Evolutionary conservation across 1,140 invertebrate genomes (phyloP).

Genomic region (Bradysia coprophila): DNA sequence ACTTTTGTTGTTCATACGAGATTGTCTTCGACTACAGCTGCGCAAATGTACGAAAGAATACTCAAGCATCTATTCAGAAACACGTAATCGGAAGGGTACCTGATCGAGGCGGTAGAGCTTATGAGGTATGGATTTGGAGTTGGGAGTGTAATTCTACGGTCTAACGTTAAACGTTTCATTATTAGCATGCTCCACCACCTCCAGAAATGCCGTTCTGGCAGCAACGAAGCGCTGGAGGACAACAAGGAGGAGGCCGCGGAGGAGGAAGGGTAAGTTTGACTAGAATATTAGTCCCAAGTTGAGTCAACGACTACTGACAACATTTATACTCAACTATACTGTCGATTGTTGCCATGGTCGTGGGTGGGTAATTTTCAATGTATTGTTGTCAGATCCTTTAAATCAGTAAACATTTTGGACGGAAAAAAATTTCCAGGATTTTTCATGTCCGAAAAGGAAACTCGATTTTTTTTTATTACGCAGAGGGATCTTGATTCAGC

Average conservation of each 20-base stretch:
- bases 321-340: too few species aligned
- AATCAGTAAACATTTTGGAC: too few species aligned
- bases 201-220: slow-evolving; percentile 92
- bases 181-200: slow-evolving; percentile 72
- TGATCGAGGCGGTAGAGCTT: slow-evolving; percentile 75
- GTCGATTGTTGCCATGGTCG: slow-evolving; percentile 10
- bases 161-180: too few species aligned
- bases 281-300: slow-evolving; percentile 14
- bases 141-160: too few species aligned
- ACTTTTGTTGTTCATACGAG: too few species aligned
- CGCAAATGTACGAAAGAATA: slow-evolving; percentile 58
- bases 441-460: not conserved
- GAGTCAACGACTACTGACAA: too few species aligned
- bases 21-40: too few species aligned
- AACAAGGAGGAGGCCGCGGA: slow-evolving; percentile 10
- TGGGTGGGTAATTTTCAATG: slow-evolving; percentile 8
- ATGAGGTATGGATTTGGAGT: too few species aligned
- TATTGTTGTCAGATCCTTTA: too few species aligned
- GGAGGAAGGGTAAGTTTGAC: slow-evolving; percentile 13
- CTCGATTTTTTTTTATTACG: not conserved
- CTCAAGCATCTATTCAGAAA: slow-evolving; percentile 62
- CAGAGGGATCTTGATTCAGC: not conserved
- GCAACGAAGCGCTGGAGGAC: slow-evolving; percentile 16
- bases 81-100: slow-evolving; percentile 74
- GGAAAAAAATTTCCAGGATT: too few species aligned